Evolutionary conservation across 2,888 invertebrate genomes (phyloP).

Genomic region (Escarpia spicata): DNA sequence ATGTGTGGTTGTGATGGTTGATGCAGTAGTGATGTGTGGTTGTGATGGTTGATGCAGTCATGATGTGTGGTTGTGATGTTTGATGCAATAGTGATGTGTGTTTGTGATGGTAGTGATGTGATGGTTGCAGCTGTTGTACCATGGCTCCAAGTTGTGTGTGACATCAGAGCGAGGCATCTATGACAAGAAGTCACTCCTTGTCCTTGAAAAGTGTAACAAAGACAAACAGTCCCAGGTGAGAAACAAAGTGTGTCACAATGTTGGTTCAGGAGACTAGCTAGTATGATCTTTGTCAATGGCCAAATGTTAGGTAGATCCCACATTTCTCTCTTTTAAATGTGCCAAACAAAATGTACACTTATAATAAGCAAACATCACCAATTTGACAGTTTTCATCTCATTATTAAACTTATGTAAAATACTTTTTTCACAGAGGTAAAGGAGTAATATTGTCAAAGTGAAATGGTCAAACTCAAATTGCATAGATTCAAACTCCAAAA

Average conservation of each 20-base stretch:
- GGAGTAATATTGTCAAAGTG: no score
- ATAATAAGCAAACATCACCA: no score
- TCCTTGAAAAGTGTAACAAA: conserved; percentile 75
- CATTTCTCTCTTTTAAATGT: no score
- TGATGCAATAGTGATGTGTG: neutral
- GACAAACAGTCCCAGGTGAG: conserved; percentile 53
- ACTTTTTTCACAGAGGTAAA: no score
- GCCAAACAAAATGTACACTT: no score
- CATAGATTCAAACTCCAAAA: neutral
- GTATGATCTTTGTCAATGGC: no score
- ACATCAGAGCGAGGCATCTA: conserved; percentile 81
- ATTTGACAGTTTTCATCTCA: no score
- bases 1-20: neutral
- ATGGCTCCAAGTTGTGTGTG: conserved; percentile 79
- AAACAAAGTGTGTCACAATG: neutral
- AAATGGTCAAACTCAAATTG: neutral
- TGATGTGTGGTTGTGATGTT: neutral
- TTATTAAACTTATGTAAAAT: no score
- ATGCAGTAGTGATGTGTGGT: neutral
- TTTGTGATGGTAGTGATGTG: no score
- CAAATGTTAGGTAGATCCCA: no score
- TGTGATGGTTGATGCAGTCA: neutral
- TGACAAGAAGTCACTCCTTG: conserved; percentile 79
- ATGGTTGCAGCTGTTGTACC: conserved; percentile 74
- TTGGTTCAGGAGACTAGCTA: no score